phyloP scores from a whole-genome alignment of 2,797 vertebrate species.

The Bovichtus variegatus region DNA sequence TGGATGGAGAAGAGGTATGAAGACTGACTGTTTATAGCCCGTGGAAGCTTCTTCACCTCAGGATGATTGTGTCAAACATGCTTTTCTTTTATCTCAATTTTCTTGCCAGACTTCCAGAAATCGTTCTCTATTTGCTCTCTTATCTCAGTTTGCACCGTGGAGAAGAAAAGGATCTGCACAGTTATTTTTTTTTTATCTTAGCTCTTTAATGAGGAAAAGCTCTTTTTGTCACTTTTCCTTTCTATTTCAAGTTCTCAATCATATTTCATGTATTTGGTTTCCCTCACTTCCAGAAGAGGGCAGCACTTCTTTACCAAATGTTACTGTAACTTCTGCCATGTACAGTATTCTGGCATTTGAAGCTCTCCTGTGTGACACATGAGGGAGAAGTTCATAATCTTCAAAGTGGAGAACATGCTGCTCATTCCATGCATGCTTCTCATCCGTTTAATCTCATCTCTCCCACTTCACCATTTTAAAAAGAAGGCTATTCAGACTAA shows the following conservation, averaged over 20 bases:
- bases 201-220: background rate
- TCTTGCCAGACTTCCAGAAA: conserved; percentile 12
- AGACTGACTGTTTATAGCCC: conserved; percentile 19
- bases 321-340: conserved; percentile 5
- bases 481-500: conserved; percentile 46
- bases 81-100: conserved; percentile 8
- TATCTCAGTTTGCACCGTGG: background rate
- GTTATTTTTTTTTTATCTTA: background rate
- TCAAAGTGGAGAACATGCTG: conserved; percentile 13
- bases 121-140: background rate
- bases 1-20: background rate
- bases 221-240: background rate
- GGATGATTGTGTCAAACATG: conserved; percentile 26
- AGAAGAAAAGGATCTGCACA: background rate
- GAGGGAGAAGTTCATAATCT: conserved; percentile 32
- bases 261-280: conserved; percentile 16
- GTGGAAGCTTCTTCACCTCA: conserved; percentile 21
- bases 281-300: conserved; percentile 77
- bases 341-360: conserved; percentile 5
- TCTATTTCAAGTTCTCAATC: background rate
- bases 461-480: conserved; percentile 39
- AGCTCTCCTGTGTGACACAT: conserved; percentile 34
- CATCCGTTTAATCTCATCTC: conserved; percentile 46
- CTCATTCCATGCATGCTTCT: conserved; percentile 41
- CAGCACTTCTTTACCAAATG: conserved; percentile 77